Conservation (phyloP, 2,888 invertebrate genomes). For the Rapana venosa region DNA sequence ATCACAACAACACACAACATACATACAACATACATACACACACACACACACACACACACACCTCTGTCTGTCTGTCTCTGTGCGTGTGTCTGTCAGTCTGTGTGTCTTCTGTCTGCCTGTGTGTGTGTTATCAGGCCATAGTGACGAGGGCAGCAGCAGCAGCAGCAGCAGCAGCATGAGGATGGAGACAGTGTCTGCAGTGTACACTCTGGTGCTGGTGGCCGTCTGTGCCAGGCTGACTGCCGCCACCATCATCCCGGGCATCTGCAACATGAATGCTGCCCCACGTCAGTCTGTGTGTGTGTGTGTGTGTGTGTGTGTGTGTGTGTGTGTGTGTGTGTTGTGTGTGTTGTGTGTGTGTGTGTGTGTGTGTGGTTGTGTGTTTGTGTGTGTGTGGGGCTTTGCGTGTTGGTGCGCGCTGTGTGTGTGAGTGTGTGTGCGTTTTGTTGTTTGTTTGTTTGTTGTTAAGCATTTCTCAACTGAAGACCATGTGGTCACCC, state of each 20-base stretch:
- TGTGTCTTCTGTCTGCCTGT: not conserved
- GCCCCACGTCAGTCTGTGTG: not conserved
- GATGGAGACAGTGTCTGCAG: not conserved
- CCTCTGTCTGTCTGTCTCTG: not conserved
- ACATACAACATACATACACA: no score
- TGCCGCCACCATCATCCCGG: not conserved
- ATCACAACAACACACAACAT: no score
- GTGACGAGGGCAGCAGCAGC: not conserved
- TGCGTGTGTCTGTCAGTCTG: conserved; percentile 9
- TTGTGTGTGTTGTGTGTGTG: no score
- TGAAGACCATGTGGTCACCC: no score
- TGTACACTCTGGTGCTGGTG: not conserved
- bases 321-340: not conserved
- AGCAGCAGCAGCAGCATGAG: not conserved
- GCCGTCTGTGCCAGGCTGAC: not conserved
- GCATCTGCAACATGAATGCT: not conserved
- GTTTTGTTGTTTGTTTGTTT: no score
- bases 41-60: no score
- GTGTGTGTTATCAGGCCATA: not conserved
- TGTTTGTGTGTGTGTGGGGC: no score
- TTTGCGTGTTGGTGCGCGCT: no score
- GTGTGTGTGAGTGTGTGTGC: no score
- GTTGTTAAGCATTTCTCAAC: no score
- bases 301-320: not conserved
- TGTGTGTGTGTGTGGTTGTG: no score